Conservation (phyloP, 2,113 vertebrate species). For the Thryonomys swinderianus region DNA sequence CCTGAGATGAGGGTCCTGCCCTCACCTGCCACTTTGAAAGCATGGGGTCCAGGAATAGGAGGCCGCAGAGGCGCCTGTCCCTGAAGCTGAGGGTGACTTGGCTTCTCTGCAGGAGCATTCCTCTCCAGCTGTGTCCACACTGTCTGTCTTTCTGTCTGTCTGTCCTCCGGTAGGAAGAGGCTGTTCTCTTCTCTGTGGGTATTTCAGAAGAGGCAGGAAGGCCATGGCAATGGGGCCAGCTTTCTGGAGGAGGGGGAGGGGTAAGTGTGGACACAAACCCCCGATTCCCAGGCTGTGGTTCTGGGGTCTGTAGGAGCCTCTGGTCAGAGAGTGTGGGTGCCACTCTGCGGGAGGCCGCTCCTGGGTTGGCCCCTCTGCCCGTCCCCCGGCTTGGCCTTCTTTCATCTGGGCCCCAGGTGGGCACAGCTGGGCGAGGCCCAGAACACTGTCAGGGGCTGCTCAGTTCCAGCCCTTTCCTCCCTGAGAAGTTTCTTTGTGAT, state of each 20-base stretch:
- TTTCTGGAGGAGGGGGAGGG: too few species aligned
- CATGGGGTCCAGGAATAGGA: not conserved
- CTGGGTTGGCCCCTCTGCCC: too few species aligned
- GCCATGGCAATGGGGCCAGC: not conserved
- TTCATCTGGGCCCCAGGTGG: not conserved
- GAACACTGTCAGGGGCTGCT: constrained; percentile 48
- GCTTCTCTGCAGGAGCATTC: fast-evolving
- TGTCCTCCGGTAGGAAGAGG: too few species aligned
- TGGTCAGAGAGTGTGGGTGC: too few species aligned
- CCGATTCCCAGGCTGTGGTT: not conserved
- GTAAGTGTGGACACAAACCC: not conserved
- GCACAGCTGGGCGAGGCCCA: too few species aligned
- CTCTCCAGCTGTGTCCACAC: not conserved
- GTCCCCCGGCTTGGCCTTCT: too few species aligned
- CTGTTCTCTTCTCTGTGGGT: not conserved
- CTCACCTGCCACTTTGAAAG: not conserved
- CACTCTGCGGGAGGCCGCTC: too few species aligned
- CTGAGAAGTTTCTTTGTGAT: constrained; percentile 34
- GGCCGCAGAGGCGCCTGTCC: not conserved
- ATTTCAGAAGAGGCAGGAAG: not conserved
- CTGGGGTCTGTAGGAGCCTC: fast-evolving
- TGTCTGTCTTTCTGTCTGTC: too few species aligned
- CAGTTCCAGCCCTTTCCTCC: not conserved
- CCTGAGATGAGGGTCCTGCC: fast-evolving
- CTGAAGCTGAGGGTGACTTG: not conserved